A percentile compares a stretch with the other conserved stretches of the same genome.
Conservation (phyloP, 2,888 invertebrate species). For the Euproctis similis region DNA sequence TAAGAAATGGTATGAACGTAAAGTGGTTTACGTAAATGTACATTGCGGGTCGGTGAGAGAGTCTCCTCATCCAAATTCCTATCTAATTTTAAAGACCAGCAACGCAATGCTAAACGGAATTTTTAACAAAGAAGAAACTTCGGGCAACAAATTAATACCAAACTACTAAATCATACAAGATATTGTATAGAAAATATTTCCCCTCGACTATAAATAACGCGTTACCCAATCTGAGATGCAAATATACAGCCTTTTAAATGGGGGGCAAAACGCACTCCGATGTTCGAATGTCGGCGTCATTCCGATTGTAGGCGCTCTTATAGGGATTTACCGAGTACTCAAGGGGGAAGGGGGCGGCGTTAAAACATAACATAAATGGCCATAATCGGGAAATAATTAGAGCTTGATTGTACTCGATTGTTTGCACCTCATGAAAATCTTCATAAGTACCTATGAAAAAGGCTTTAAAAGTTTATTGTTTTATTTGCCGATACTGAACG, state of each 20-base stretch:
- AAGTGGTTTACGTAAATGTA: no score
- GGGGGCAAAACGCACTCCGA: conserved; percentile 47
- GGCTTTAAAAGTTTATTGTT: no score
- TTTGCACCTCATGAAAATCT: no score
- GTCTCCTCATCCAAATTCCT: no score
- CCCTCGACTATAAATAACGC: conserved; percentile 47
- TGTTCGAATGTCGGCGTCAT: conserved; percentile 39
- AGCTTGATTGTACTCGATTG: conserved; percentile 10
- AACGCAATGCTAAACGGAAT: no score
- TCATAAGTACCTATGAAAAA: no score
- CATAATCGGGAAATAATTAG: conserved; percentile 28
- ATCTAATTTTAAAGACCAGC: no score
- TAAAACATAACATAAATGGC: conserved; percentile 23
- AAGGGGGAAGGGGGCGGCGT: conserved; percentile 21
- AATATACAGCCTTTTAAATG: conserved; percentile 49
- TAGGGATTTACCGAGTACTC: conserved; percentile 23
- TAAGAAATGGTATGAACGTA: no score
- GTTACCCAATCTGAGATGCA: conserved; percentile 43
- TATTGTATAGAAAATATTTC: conserved; percentile 24
- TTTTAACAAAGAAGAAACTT: no score
- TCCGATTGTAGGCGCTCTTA: conserved; percentile 34
- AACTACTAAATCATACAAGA: conserved; percentile 18
- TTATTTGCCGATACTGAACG: no score
- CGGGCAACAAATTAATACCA: not conserved
- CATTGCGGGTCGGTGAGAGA: no score